These are phyloP conservation scores for Solenopsis fugax DNA, from an alignment of 1,140 invertebrate genomes.

Conservation along the genomic window DNA sequence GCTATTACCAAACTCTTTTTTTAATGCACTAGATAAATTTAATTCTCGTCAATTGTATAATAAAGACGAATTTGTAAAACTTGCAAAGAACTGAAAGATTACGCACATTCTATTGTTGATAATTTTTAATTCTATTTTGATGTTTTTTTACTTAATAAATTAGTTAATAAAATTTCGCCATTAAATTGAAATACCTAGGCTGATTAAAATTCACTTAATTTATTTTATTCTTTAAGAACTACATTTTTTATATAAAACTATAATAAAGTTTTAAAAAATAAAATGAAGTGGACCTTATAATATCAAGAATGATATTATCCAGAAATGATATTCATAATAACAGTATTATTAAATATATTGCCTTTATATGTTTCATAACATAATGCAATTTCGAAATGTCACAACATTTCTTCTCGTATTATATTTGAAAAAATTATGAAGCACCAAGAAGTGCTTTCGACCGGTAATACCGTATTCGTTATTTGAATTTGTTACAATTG, in stretches of 20 bases:
- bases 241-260: too few species aligned
- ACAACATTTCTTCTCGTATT: neutral
- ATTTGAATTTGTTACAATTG: neutral
- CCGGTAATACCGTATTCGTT: too few species aligned
- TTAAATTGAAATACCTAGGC: neutral
- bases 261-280: too few species aligned
- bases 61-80: neutral
- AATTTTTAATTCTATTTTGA: neutral
- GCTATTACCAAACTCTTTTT: too few species aligned
- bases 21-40: neutral
- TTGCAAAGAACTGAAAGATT: neutral
- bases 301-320: neutral
- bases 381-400: neutral
- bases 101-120: neutral
- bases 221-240: too few species aligned
- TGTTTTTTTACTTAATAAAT: neutral
- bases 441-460: too few species aligned
- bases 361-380: neutral
- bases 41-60: slow-evolving; percentile 18
- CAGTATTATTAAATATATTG: neutral
- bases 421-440: neutral
- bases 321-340: neutral
- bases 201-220: too few species aligned
- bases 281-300: too few species aligned
- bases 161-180: neutral